A percentile compares a stretch with the other conserved stretches of the same genome.
Conservation (phyloP, 2,113 vertebrate genomes). For the Burhinus bistriatus region DNA sequence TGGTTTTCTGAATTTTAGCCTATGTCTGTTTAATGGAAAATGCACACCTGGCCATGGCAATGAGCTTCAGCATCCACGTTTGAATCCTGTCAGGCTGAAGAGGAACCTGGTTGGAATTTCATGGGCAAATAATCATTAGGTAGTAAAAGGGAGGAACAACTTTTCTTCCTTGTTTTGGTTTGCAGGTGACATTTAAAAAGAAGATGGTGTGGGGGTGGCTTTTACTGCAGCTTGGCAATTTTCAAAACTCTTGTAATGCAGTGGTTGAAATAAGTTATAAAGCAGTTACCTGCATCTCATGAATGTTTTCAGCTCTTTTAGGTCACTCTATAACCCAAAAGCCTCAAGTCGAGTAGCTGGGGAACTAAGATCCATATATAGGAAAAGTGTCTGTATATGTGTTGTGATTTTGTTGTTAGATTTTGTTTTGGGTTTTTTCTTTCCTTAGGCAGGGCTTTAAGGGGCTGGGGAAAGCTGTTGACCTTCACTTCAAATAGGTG, state of each 20-base stretch:
- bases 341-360: neutral
- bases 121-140: neutral
- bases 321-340: neutral
- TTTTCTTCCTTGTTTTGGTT: neutral
- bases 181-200: neutral
- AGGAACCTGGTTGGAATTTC: neutral
- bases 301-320: neutral
- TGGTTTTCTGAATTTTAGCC: neutral
- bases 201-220: rapidly evolving
- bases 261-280: neutral
- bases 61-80: neutral
- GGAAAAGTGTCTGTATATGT: neutral
- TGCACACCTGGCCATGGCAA: neutral
- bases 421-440: neutral
- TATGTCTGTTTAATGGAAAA: neutral
- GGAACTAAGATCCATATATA: neutral
- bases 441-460: neutral
- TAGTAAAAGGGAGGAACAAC: neutral
- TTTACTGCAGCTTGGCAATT: neutral
- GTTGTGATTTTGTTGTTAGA: neutral
- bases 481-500: slow-evolving; percentile 9
- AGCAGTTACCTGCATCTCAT: neutral
- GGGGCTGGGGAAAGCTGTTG: neutral
- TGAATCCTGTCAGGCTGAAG: neutral
- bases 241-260: neutral